Evolutionary conservation across 2,113 vertebrate genomes (phyloP), one percentile per base, ranked within the genome.

Genomic region (Notarius quadriscutis): DNA sequence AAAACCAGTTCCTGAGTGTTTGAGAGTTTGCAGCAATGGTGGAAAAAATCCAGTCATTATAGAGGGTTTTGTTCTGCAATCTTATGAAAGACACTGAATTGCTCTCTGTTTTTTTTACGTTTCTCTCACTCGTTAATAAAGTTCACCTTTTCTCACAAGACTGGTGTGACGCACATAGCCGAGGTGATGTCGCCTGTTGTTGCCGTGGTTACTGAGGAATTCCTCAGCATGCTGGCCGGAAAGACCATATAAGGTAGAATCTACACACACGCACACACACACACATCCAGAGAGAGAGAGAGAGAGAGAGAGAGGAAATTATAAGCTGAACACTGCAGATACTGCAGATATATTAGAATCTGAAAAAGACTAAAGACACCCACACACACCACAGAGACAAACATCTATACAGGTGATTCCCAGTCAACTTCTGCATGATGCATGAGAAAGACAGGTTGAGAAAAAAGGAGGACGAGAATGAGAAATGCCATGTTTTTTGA

Each of bases 151-250:
- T 87, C 86, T 84, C 84, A 72, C 25, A 74, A 84, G 86, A 87
- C 81, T 27, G 50, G n/a, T 57, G 30, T 87, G 86, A 87, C 86
- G 86, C 86, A 87, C 81, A 58, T 79, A 77, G 72, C 72, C 25
- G 72, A 84, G 72, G 27, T 87, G 60, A 84, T 87, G 86, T 51
- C 82, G 81, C 72, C 30, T 67, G 71, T 84, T 77, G 81, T 87
- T 87, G 81, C 86, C 30, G 7, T 84, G 81, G 86, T 79, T 84
- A 87, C 86, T 17, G 60, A 87, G 86, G 86, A 72, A 87, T 87
- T 87, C 86, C 86, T 78, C 86, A 87, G 86, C 81, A 87, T 84
- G 81, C 72, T 15, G 9, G 30, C 62, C 81, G 86, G 86, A 87
- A 87, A 69, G 60, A 69, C 86, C 86, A 79, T 83, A 77, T 58